Evolutionary conservation across 2,888 invertebrate genomes (phyloP).

Genomic region (Andrena marginata): DNA sequence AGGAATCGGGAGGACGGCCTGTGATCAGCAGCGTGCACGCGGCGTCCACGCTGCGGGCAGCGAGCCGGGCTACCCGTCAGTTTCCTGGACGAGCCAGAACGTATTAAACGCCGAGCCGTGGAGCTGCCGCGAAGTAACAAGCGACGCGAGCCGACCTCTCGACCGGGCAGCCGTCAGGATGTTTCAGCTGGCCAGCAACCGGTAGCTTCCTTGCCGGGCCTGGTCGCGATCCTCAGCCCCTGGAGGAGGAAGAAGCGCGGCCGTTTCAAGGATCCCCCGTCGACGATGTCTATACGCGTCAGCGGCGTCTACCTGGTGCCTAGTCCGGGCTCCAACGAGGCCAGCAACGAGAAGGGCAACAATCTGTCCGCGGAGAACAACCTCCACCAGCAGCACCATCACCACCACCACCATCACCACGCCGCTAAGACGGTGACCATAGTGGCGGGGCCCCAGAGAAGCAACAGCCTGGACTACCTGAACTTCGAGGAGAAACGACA

Average conservation of each 20-base stretch:
- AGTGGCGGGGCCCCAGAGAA: slow-evolving; percentile 89
- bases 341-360: slow-evolving; percentile 57
- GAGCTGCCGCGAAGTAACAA: slow-evolving; percentile 67
- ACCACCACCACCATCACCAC: slow-evolving; percentile 70
- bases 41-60: slow-evolving; percentile 26
- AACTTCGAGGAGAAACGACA: slow-evolving; percentile 97
- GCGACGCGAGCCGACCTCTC: slow-evolving; percentile 70
- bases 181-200: slow-evolving; percentile 60
- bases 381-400: slow-evolving; percentile 70
- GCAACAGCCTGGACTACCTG: slow-evolving; percentile 94
- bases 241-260: slow-evolving; percentile 71
- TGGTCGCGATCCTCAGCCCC: slow-evolving; percentile 71
- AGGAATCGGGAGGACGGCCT: not conserved
- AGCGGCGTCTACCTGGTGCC: slow-evolving; percentile 83
- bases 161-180: slow-evolving; percentile 67
- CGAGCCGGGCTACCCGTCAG: slow-evolving; percentile 26
- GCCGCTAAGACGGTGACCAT: slow-evolving; percentile 88
- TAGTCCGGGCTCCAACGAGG: slow-evolving; percentile 71
- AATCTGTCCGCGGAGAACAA: slow-evolving; percentile 58
- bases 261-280: slow-evolving; percentile 65
- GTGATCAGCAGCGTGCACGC: not conserved
- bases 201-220: slow-evolving; percentile 71
- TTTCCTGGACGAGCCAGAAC: slow-evolving; percentile 52
- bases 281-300: slow-evolving; percentile 83
- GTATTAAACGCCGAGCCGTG: slow-evolving; percentile 67